A percentile compares a stretch with the other conserved stretches of the same genome.
These are phyloP conservation scores for Zingel zingel DNA, from an alignment of 2,113 vertebrate genomes.

Conservation along the genomic window DNA sequence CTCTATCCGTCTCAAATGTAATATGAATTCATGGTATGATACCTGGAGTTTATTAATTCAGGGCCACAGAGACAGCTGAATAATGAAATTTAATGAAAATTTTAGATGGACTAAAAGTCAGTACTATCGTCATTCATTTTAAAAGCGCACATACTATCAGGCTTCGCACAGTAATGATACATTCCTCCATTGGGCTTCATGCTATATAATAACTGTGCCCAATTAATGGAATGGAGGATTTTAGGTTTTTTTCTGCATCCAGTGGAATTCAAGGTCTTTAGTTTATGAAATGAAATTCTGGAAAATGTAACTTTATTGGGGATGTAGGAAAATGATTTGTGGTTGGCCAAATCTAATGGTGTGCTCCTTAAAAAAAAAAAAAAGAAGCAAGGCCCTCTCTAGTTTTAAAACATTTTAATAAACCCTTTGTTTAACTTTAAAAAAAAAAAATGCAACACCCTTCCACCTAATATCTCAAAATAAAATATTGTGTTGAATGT, in stretches of 20 bases:
- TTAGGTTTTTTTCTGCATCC: slow-evolving; percentile 1
- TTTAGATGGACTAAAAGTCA: slow-evolving; percentile 85
- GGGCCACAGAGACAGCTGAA: slow-evolving; percentile 82
- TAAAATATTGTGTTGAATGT: not conserved
- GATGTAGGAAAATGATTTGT: not conserved
- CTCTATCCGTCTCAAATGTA: slow-evolving; percentile 55
- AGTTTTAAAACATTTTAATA: not conserved
- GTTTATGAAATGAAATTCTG: slow-evolving; percentile 14
- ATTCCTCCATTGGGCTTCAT: slow-evolving; percentile 62
- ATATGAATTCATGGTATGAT: slow-evolving; percentile 80
- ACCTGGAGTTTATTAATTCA: slow-evolving; percentile 83
- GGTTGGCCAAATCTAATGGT: not conserved
- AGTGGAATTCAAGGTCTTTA: slow-evolving; percentile 42
- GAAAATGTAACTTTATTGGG: slow-evolving; percentile 14
- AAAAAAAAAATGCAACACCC: not conserved
- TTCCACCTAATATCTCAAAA: not conserved
- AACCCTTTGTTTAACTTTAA: not conserved
- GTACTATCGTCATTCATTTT: slow-evolving; percentile 82
- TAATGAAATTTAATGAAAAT: slow-evolving; percentile 85
- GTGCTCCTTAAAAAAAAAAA: no score
- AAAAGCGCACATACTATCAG: slow-evolving; percentile 74
- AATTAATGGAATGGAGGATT: slow-evolving; percentile 1
- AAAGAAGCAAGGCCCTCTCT: no score
- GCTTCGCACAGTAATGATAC: slow-evolving; percentile 69
- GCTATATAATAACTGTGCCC: slow-evolving; percentile 29